Evolutionary conservation across 2,797 vertebrate species (phyloP).

Genomic region (Anolis apletophallus): DNA sequence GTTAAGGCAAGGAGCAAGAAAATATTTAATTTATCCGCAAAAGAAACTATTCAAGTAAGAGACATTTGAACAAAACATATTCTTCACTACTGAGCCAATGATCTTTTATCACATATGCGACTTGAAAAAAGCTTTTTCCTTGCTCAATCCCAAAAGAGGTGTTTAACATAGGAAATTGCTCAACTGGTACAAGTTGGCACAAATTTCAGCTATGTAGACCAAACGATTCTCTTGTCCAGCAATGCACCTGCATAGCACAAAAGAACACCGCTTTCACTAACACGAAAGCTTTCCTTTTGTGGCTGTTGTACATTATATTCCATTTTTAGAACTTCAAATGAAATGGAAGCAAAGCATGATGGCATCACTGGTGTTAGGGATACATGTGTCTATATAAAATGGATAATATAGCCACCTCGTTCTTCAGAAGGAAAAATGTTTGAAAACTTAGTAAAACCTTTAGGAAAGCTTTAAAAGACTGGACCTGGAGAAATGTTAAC

Average conservation of each 20-base stretch:
- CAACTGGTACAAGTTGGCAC: neutral
- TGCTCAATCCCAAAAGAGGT: neutral
- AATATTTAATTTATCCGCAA: slow-evolving; percentile 56
- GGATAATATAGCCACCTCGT: slow-evolving; percentile 19
- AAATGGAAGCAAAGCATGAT: neutral
- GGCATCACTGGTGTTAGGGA: neutral
- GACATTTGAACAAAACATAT: slow-evolving; percentile 42
- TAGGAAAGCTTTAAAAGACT: slow-evolving; percentile 42
- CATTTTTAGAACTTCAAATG: slow-evolving; percentile 25
- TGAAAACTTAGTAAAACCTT: slow-evolving; percentile 12
- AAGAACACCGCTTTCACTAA: slow-evolving; percentile 4
- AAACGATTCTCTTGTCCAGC: slow-evolving; percentile 17
- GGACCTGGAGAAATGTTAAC: slow-evolving; percentile 25
- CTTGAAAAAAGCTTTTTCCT: neutral
- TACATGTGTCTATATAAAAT: slow-evolving; percentile 1
- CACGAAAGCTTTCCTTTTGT: neutral
- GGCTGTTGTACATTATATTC: slow-evolving; percentile 30
- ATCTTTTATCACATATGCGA: slow-evolving; percentile 37
- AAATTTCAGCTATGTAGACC: neutral
- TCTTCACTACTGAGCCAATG: slow-evolving; percentile 49
- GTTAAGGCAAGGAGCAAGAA: slow-evolving; percentile 48
- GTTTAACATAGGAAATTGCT: neutral
- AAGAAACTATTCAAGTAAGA: slow-evolving; percentile 51
- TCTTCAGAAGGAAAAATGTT: neutral
- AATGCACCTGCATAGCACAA: neutral